phyloP scores from a whole-genome alignment of 2,888 invertebrate genomes.

The Lumbricus terrestris region DNA sequence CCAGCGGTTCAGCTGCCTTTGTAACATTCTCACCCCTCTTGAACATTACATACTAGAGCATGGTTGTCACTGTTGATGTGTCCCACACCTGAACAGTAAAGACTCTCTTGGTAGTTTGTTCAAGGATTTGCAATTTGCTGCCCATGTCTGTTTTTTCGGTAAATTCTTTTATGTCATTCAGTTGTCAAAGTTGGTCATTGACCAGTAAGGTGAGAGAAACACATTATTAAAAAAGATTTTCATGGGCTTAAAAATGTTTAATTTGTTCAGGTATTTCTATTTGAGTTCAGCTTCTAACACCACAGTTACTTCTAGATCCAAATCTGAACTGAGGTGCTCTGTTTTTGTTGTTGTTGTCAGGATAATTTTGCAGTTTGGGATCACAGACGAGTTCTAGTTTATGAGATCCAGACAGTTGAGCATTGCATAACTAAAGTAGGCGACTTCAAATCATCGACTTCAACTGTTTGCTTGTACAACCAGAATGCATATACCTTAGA shows the following conservation, averaged over 20 bases:
- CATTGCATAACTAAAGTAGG: conserved; percentile 57
- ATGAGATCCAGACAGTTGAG: conserved; percentile 61
- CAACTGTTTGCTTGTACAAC: conserved; percentile 66
- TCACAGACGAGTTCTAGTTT: conserved; percentile 69
- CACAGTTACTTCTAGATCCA: neutral
- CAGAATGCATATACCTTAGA: conserved; percentile 68
- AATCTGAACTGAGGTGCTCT: neutral
- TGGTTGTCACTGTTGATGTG: too few species aligned
- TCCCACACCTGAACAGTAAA: too few species aligned
- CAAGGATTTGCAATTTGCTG: too few species aligned
- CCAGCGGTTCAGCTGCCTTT: too few species aligned
- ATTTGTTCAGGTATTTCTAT: neutral
- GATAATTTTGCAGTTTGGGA: conserved; percentile 69
- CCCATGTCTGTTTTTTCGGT: too few species aligned
- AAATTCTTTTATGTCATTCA: too few species aligned
- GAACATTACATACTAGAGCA: too few species aligned
- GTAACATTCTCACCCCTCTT: too few species aligned
- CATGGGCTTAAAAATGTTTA: neutral
- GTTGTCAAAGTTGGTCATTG: too few species aligned
- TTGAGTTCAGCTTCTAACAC: neutral
- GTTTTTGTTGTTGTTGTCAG: conserved; percentile 22
- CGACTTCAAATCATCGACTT: conserved; percentile 64
- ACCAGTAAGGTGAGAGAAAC: neutral
- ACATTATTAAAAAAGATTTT: neutral
- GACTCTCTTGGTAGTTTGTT: too few species aligned